Conservation (phyloP, 2,888 invertebrate genomes). For the Geotrupes spiniger region DNA sequence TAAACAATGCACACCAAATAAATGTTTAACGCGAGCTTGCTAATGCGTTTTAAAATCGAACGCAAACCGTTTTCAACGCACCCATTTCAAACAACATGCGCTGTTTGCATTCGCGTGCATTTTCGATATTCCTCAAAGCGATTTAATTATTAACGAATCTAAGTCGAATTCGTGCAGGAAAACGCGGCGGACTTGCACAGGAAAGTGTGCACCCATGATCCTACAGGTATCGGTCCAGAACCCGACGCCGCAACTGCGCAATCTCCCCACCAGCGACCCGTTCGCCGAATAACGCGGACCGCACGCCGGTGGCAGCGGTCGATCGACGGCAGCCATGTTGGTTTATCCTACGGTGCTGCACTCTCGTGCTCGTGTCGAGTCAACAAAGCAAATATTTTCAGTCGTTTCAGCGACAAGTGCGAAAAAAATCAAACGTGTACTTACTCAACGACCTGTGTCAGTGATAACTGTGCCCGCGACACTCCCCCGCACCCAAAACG, state of each 20-base stretch:
- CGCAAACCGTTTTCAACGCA: too few relatives aligned
- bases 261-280: constrained; percentile 17
- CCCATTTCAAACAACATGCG: too few relatives aligned
- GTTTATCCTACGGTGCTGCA: constrained; percentile 44
- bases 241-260: constrained; percentile 19
- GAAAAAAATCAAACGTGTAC: constrained; percentile 18
- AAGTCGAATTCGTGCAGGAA: too few relatives aligned
- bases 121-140: too few relatives aligned
- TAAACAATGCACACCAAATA: too few relatives aligned
- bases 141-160: too few relatives aligned
- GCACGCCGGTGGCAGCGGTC: constrained; percentile 14
- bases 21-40: too few relatives aligned
- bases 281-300: constrained; percentile 2
- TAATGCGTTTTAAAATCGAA: too few relatives aligned
- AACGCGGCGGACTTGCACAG: not conserved
- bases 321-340: constrained; percentile 45
- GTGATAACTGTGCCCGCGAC: constrained; percentile 4
- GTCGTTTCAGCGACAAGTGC: constrained; percentile 8
- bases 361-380: constrained; percentile 28
- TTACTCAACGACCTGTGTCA: constrained; percentile 10
- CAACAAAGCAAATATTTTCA: constrained; percentile 13
- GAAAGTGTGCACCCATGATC: not conserved
- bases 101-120: too few relatives aligned
- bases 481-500: constrained; percentile 2
- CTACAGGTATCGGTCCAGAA: constrained; percentile 5